Evolutionary conservation across 1,140 invertebrate species (phyloP), one percentile per base, ranked within the genome.

Genomic region (Pseudomyrmex concolor): DNA sequence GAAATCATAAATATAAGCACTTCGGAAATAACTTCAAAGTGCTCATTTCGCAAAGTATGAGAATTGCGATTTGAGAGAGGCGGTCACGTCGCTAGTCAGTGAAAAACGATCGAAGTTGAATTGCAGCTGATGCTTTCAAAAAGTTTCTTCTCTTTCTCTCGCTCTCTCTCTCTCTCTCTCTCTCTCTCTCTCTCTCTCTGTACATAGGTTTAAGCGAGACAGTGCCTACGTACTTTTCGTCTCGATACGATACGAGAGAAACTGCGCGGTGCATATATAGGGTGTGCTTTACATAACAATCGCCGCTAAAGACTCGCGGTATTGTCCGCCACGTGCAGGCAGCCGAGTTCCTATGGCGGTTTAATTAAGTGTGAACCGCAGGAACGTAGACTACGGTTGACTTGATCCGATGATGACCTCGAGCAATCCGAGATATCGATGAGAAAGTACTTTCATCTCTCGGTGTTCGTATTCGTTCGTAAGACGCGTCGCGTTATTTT

Each of bases 301-400:
- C 91, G 93, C 19, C 92, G 93, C 94, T 94, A 94, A 94, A 94
- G 94, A 94, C 93, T 93, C 85, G 89, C 85, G 89, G 91, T 85
- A 94, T 94, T 94, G 94, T 94, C 84, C 91, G 92, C 89, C 94
- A 94, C 94, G 94, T 94, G 94, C 92, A 90, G 91, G 83, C 83
- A 74, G 74, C 89, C 89, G 90, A 91, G 89, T 92, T 93, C 91
- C 92, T 93, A 92, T 93, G 90, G 81, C 88, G 86, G 92, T 94
- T 94, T 94, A 94, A 94, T 94, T 94, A 94, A 93, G 94, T 94
- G 94, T 94, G 93, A 94, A 94, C 94, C 94, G 90, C 94, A 94
- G 93, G 91, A 94, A 93, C 93, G 92, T 91, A 87, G 90, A 89
- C 88, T 89, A 94, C 90, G 94, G 93, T 90, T 94, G 93, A 93